phyloP scores from a whole-genome alignment of 2,888 invertebrate species.

The Siphonodentalium dalli region DNA sequence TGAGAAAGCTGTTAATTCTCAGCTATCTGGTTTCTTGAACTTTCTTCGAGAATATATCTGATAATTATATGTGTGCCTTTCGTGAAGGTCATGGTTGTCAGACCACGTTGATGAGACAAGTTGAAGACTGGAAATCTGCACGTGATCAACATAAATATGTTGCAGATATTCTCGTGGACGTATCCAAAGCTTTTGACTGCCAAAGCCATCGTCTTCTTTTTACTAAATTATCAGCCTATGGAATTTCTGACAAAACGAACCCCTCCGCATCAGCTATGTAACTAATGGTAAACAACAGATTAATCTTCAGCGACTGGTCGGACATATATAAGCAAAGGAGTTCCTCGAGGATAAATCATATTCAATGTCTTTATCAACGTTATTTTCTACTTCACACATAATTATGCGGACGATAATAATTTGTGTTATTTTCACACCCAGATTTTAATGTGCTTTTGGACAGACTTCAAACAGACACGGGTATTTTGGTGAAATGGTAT shows the following conservation, averaged over 20 bases:
- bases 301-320: not conserved
- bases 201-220: conserved; percentile 18
- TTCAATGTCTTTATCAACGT: conserved; percentile 4
- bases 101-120: conserved; percentile 13
- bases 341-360: conserved; percentile 11
- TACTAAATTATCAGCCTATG: conserved; percentile 22
- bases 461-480: too few species aligned
- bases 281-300: conserved; percentile 6
- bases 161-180: conserved; percentile 25
- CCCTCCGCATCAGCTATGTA: conserved; percentile 1
- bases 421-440: too few species aligned
- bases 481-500: too few species aligned
- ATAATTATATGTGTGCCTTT: conserved; percentile 20
- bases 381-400: conserved; percentile 2
- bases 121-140: conserved; percentile 21
- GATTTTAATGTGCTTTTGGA: too few species aligned
- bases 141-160: conserved; percentile 16
- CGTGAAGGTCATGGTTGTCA: conserved; percentile 24
- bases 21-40: conserved; percentile 17
- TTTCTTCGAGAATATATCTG: conserved; percentile 20
- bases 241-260: conserved; percentile 1
- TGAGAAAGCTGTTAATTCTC: conserved; percentile 16
- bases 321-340: conserved; percentile 2
- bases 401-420: conserved; percentile 8
- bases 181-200: conserved; percentile 29